These are phyloP conservation scores for Cryptus armator DNA, from an alignment of 2,888 invertebrate genomes.

Conservation along the genomic window DNA sequence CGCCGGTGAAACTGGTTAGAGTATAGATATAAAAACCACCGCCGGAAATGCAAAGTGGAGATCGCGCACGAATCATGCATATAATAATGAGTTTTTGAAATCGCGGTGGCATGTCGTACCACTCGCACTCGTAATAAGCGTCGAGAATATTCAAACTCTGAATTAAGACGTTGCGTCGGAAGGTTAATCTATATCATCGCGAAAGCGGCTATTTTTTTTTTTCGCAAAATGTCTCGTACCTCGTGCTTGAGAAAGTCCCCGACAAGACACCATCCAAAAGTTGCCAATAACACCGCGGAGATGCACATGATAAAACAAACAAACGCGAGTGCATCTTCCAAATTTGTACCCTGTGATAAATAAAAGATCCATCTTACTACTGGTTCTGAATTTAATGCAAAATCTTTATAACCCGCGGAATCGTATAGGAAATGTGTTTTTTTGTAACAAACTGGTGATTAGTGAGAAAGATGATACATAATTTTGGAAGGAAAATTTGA, in stretches of 20 bases:
- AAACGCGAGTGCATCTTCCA: neutral
- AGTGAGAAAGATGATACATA: too few relatives aligned
- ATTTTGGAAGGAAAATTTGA: too few relatives aligned
- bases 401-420: too few relatives aligned
- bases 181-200: too few relatives aligned
- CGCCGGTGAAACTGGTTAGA: neutral
- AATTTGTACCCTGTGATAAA: neutral
- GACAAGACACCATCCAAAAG: neutral
- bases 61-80: neutral
- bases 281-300: neutral
- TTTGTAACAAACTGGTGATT: too few relatives aligned
- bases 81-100: neutral
- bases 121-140: neutral
- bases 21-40: neutral
- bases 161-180: too few relatives aligned
- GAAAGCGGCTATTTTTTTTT: too few relatives aligned
- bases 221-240: neutral
- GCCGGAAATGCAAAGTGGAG: neutral
- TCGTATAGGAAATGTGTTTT: too few relatives aligned
- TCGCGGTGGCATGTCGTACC: neutral
- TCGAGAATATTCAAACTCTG: neutral
- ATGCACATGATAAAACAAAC: neutral
- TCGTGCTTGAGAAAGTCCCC: neutral
- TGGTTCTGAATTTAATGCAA: too few relatives aligned
- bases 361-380: neutral